These are phyloP conservation scores for Pao palembangensis DNA, from an alignment of 2,113 vertebrate genomes.

Conservation along the genomic window DNA sequence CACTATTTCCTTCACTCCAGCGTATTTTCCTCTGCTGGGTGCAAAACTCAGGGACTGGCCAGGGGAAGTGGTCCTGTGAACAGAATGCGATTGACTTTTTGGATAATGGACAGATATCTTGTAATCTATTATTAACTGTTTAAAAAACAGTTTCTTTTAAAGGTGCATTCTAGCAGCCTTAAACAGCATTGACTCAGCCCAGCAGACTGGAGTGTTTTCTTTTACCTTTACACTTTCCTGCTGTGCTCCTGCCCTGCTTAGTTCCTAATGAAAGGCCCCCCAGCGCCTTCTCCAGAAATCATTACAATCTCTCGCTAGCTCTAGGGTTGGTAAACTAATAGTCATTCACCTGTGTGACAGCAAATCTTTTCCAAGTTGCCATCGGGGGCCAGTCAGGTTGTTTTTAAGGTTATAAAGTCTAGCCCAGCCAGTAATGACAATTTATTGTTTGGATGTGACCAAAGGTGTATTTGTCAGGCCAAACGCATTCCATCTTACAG, in stretches of 20 bases:
- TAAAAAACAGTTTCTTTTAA: conserved; percentile 17
- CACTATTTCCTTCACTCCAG: no score
- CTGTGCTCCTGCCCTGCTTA: conserved; percentile 22
- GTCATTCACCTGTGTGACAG: conserved; percentile 74
- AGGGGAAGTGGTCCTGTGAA: no score
- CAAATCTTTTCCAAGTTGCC: conserved; percentile 72
- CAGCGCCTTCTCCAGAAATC: conserved; percentile 62
- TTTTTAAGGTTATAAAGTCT: conserved; percentile 68
- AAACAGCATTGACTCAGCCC: neutral
- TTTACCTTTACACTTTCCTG: conserved; percentile 18
- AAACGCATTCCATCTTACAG: conserved; percentile 30
- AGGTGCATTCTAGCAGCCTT: conserved; percentile 26
- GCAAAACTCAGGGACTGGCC: no score
- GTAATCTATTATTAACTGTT: no score
- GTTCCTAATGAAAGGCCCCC: conserved; percentile 61
- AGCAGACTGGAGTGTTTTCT: conserved; percentile 34
- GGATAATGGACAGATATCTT: no score
- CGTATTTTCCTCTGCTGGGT: no score
- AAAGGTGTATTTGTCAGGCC: conserved; percentile 7
- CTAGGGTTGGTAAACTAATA: conserved; percentile 68
- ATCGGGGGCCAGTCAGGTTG: conserved; percentile 47
- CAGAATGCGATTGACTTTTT: no score
- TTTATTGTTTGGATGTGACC: conserved; percentile 48
- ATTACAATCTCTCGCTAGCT: conserved; percentile 65
- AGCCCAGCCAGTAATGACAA: conserved; percentile 52